Conservation (phyloP, 2,888 invertebrate genomes). For the Teleogryllus oceanicus region DNA sequence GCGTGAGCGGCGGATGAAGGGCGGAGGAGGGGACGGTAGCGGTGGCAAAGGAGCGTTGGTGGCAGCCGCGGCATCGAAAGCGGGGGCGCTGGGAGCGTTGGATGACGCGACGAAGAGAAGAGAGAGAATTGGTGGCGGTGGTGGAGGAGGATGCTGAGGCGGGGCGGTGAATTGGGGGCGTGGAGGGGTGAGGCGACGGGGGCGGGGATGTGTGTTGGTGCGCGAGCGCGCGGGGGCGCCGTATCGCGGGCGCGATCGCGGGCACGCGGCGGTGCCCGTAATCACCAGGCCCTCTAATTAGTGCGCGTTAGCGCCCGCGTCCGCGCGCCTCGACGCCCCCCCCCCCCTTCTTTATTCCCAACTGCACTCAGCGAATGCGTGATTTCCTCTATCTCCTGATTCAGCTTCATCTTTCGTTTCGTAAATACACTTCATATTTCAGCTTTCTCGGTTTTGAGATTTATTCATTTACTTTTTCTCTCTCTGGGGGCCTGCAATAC, state of each 20-base stretch:
- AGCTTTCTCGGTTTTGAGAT: too few species aligned
- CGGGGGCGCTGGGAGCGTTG: background rate
- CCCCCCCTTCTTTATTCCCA: background rate
- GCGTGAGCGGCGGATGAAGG: background rate
- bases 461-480: too few species aligned
- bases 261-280: slow-evolving; percentile 18
- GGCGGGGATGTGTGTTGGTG: background rate
- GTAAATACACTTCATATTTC: too few species aligned
- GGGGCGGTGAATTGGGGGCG: background rate
- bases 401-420: too few species aligned
- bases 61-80: too few species aligned
- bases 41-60: too few species aligned
- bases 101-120: too few species aligned
- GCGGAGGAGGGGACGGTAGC: background rate
- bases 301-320: slow-evolving; percentile 1
- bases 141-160: background rate
- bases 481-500: too few species aligned
- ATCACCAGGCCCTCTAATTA: slow-evolving; percentile 18
- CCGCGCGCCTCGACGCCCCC: background rate
- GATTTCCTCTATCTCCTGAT: too few species aligned
- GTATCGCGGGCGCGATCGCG: background rate
- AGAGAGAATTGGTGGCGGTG: too few species aligned
- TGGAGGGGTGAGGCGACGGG: background rate
- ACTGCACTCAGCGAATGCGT: too few species aligned
- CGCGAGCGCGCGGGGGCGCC: background rate